phyloP scores from a whole-genome alignment of 2,113 vertebrate genomes.

The Apeltes quadracus region DNA sequence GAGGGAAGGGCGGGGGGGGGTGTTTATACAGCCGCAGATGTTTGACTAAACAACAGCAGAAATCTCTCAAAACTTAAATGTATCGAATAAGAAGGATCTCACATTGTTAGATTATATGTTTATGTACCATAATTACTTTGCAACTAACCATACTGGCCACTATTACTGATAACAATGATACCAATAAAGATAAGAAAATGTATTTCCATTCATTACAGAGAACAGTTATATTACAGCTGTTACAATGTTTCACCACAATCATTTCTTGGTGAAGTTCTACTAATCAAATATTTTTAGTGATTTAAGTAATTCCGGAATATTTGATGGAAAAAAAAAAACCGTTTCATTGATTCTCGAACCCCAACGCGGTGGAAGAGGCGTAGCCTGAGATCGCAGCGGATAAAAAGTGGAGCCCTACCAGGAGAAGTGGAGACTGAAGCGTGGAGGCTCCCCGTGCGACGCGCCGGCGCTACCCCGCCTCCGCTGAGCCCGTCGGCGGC shows the following conservation, averaged over 20 bases:
- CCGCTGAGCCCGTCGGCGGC: slow-evolving; percentile 22
- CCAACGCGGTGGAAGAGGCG: neutral
- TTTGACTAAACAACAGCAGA: neutral
- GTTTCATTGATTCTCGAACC: neutral
- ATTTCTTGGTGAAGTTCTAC: too few species aligned
- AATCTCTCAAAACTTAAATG: slow-evolving; percentile 9
- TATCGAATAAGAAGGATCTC: neutral
- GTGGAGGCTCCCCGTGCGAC: slow-evolving; percentile 41
- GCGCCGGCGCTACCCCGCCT: slow-evolving; percentile 28
- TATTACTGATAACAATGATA: neutral
- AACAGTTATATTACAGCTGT: neutral
- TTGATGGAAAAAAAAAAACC: neutral
- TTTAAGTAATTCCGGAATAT: neutral
- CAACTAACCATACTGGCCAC: neutral
- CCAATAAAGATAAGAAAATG: neutral
- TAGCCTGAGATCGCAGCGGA: neutral
- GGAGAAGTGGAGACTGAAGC: slow-evolving; percentile 46
- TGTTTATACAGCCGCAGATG: slow-evolving; percentile 14
- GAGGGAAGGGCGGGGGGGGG: slow-evolving; percentile 5
- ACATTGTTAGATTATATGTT: slow-evolving; percentile 3
- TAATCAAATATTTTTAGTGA: too few species aligned
- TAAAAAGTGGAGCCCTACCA: slow-evolving; percentile 64
- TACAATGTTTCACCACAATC: neutral
- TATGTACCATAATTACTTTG: neutral
- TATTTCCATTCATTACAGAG: neutral